These are phyloP conservation scores for Patella pellucida DNA, from an alignment of 2,888 invertebrate species.

Conservation along the genomic window DNA sequence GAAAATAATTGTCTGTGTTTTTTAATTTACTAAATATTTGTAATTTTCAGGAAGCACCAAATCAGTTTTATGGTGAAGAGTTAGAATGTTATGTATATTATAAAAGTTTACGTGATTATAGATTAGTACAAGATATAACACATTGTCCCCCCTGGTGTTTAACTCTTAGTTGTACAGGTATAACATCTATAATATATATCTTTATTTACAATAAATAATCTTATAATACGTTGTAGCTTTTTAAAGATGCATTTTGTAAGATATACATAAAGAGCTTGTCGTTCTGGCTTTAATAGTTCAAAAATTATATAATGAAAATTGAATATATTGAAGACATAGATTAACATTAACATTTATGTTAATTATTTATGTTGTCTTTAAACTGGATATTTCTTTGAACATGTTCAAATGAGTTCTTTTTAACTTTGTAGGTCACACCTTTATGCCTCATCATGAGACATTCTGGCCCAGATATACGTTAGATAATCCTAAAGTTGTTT, in stretches of 20 bases:
- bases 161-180: conserved; percentile 64
- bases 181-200: background rate
- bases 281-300: no score
- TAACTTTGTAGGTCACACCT: conserved; percentile 62
- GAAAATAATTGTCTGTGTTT: no score
- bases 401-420: background rate
- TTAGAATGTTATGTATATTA: conserved; percentile 69
- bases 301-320: no score
- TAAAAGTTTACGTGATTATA: conserved; percentile 68
- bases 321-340: no score
- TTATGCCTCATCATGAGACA: conserved; percentile 66
- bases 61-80: conserved; percentile 67
- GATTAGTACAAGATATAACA: conserved; percentile 65
- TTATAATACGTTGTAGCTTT: no score
- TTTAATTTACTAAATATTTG: no score
- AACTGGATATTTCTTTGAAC: no score
- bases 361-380: no score
- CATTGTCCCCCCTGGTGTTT: conserved; percentile 69
- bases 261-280: no score
- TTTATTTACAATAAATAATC: no score
- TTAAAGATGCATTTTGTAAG: no score
- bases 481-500: conserved; percentile 57
- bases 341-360: no score
- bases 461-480: conserved; percentile 65
- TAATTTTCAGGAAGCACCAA: conserved; percentile 57